Conservation (phyloP, 2,888 invertebrate species). For the Vanessa cardui region DNA sequence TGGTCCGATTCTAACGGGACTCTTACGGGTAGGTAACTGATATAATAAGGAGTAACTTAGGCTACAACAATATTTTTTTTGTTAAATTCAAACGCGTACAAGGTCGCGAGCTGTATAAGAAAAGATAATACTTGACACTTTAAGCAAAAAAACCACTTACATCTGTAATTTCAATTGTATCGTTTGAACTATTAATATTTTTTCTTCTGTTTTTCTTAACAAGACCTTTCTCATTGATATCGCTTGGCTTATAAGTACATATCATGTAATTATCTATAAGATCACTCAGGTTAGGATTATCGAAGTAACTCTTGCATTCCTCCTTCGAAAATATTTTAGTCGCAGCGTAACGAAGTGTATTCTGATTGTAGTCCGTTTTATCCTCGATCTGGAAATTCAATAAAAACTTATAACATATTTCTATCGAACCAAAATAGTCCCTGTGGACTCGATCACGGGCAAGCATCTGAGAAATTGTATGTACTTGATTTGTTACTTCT, state of each 20-base stretch:
- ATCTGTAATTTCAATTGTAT: neutral
- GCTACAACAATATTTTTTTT: no score
- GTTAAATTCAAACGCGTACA: no score
- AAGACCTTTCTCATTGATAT: slow-evolving; percentile 41
- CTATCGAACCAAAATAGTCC: neutral
- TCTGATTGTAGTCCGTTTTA: slow-evolving; percentile 42
- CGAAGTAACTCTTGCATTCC: slow-evolving; percentile 46
- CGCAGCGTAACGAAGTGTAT: slow-evolving; percentile 44
- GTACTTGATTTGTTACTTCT: no score
- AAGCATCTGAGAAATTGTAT: no score
- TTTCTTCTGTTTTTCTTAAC: neutral
- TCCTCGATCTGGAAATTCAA: slow-evolving; percentile 45
- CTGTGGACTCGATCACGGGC: no score
- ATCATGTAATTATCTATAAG: slow-evolving; percentile 55
- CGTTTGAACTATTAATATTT: neutral
- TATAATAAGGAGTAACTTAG: no score
- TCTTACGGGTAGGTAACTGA: no score
- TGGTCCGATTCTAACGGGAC: no score
- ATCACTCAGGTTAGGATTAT: slow-evolving; percentile 35
- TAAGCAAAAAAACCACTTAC: neutral
- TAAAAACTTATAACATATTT: neutral
- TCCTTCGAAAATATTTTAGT: slow-evolving; percentile 44
- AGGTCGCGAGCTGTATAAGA: no score
- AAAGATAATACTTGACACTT: no score
- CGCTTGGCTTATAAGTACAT: slow-evolving; percentile 47